A percentile compares a stretch with the other conserved stretches of the same genome.
These are phyloP conservation scores for Leptoteleia sp. DNA, from an alignment of 1,140 invertebrate species.

Conservation along the genomic window DNA sequence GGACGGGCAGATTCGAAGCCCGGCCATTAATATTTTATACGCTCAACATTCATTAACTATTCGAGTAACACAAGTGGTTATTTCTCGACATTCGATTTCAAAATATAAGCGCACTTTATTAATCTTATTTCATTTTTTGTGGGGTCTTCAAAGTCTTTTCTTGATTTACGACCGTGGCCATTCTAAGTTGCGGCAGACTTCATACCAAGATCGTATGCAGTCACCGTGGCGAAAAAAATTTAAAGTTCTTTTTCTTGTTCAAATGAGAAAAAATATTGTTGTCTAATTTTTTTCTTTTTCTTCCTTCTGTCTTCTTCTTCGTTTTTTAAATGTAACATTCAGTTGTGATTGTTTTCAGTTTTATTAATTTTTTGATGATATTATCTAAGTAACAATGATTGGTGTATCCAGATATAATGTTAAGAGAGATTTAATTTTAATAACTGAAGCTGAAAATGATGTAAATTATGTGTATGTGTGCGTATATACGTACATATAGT, in stretches of 20 bases:
- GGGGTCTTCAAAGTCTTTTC: conserved; percentile 41
- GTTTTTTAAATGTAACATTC: not conserved
- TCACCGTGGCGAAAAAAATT: conserved; percentile 13
- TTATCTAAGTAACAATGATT: too few species aligned
- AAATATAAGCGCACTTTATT: conserved; percentile 43
- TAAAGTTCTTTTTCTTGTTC: conserved; percentile 11
- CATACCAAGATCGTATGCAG: conserved; percentile 18
- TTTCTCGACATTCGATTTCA: conserved; percentile 20
- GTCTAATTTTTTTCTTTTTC: too few species aligned
- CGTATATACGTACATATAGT: too few species aligned
- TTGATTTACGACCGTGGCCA: conserved; percentile 48
- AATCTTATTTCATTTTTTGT: conserved; percentile 50
- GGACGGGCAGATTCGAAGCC: too few species aligned
- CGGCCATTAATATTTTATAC: too few species aligned
- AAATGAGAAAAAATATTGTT: conserved; percentile 7
- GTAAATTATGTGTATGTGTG: too few species aligned
- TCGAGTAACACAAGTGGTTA: conserved; percentile 24
- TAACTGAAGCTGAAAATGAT: not conserved
- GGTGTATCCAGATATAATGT: too few species aligned
- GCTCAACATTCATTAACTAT: too few species aligned
- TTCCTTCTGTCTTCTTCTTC: too few species aligned
- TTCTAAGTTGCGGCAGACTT: conserved; percentile 48
- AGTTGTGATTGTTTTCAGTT: not conserved
- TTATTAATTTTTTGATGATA: not conserved
- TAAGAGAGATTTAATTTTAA: too few species aligned